Percentiles rank a stretch among this genome's conserved stretches.
Conservation (phyloP, 2,797 vertebrate species). For the Iguana delicatissima region DNA sequence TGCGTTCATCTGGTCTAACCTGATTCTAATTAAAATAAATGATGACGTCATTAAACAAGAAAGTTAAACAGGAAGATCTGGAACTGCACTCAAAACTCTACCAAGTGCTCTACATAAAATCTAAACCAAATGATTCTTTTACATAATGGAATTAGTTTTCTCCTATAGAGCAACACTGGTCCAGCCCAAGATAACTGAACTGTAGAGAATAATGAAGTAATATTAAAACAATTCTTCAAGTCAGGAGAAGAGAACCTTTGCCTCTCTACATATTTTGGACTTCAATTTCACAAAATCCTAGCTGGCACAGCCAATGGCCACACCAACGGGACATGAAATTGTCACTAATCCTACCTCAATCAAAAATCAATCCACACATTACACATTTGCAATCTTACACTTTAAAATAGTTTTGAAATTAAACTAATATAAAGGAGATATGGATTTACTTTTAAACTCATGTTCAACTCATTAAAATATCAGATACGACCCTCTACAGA, state of each 20-base stretch:
- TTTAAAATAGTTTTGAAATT: background rate
- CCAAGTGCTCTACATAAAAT: background rate
- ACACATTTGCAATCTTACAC: too few relatives aligned
- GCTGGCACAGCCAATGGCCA: too few relatives aligned
- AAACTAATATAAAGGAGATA: background rate
- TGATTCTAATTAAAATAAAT: conserved; percentile 40
- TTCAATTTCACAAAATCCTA: too few relatives aligned
- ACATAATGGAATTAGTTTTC: background rate
- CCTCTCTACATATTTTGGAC: too few relatives aligned
- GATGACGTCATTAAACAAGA: background rate
- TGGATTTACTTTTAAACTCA: background rate
- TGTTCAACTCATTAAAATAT: background rate
- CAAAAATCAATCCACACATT: too few relatives aligned
- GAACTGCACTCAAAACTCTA: conserved; percentile 3
- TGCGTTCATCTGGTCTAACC: conserved; percentile 52
- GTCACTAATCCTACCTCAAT: too few relatives aligned
- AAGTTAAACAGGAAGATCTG: background rate
- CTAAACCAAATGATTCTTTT: background rate
- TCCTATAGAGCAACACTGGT: background rate
- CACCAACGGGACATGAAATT: too few relatives aligned
- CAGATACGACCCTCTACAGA: too few relatives aligned
- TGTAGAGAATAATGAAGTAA: background rate
- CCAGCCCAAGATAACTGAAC: background rate
- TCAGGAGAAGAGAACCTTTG: too few relatives aligned
- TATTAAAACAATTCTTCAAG: background rate